Evolutionary conservation across 2,113 vertebrate genomes (phyloP).

Genomic region (Oncorhynchus kisutch): DNA sequence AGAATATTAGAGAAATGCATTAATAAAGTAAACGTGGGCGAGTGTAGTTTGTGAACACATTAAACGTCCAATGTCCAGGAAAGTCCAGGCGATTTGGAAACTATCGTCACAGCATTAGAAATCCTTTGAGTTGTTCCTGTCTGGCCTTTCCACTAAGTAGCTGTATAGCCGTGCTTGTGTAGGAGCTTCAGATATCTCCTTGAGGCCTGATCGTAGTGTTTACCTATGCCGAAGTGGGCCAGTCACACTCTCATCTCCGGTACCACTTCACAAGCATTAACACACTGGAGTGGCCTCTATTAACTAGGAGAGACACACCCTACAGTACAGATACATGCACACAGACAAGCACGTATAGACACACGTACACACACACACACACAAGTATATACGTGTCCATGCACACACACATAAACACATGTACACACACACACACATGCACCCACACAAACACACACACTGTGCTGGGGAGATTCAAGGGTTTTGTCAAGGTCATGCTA

Average conservation of each 20-base stretch:
- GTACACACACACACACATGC: not conserved
- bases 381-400: not conserved
- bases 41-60: conserved; percentile 10
- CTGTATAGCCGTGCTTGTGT: not conserved
- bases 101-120: not conserved
- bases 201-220: not conserved
- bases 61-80: conserved; percentile 33
- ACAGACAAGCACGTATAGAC: not conserved
- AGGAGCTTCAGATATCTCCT: not conserved
- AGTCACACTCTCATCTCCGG: conserved; percentile 14
- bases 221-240: not conserved
- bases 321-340: not conserved
- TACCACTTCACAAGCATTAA: not conserved
- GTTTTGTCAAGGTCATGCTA: not conserved
- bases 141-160: not conserved
- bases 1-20: not conserved
- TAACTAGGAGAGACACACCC: not conserved
- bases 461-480: no score
- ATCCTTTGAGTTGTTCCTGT: not conserved
- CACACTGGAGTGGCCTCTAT: not conserved
- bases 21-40: not conserved
- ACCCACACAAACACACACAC: not conserved
- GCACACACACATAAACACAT: not conserved
- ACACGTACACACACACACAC: not conserved
- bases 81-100: conserved; percentile 32